Base-by-base conservation (phyloP, 2,888 invertebrate species). In the Alloplasta piceator region DNA sequence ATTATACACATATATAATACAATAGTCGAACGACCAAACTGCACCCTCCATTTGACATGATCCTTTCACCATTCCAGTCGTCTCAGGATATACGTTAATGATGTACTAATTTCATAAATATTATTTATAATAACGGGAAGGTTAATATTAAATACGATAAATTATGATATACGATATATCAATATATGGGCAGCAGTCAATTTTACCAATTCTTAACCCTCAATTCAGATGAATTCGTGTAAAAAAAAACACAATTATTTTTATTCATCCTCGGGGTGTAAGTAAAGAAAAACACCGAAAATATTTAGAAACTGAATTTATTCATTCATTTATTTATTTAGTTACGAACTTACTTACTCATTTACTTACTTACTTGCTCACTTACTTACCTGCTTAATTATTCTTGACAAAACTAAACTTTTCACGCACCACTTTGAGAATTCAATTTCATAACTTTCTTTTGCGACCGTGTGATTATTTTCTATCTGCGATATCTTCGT, bases 21-120 rank as follows among this genome's bases (percentile, higher is more conserved):
- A 26, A 14, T 14, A 48, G 38, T 58, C 56, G 38, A 77, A 73
- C 64, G 63, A 58, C 68, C 70, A 64, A 55, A 58, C 56, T 58
- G 66, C 80, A 68, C 68, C 60, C 64, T 72, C 66, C 66, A 80
- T 77, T 16, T 64, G 68, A 73, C 63, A 56, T 39, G 43, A 76
- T 77, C 77, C 76, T 80, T 68, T 73, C 80, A 80, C 76, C 68
- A 76, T 71, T 76, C 55, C 80, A 71, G 26, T 75, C 75, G 63
- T 73, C 63, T 77, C 58, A 63, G 77, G 77, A 72, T 50, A 68
- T 55, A 61, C 43, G 66, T 71, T 75, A 52, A 68, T 64, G 12
- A 36, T 36, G 60, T 66, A 63, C 67, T 80, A 68, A 72, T 76
- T 36, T 72, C 7, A 67, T 56, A 43, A 48, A 48, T 71, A 26